These are phyloP conservation scores for Ornithorhynchus anatinus DNA, from an alignment of 2,113 vertebrate genomes.

Conservation along the genomic window DNA sequence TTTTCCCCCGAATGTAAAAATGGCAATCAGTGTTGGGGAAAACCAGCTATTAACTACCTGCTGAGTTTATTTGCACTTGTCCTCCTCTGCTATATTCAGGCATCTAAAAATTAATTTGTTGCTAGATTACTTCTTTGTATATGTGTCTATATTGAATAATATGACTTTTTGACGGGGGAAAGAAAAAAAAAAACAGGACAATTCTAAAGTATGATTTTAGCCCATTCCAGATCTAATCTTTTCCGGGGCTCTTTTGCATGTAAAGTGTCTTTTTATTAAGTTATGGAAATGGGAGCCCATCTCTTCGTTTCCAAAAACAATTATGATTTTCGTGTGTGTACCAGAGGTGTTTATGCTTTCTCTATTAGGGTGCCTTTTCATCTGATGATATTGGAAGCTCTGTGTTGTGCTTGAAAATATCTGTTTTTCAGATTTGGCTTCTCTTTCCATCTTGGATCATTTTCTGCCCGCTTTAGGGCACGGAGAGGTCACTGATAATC, in stretches of 20 bases:
- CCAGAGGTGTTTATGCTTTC: constrained; percentile 44
- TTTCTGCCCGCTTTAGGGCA: too few relatives aligned
- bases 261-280: constrained; percentile 64
- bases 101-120: constrained; percentile 61
- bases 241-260: constrained; percentile 57
- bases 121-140: constrained; percentile 54
- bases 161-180: constrained; percentile 35
- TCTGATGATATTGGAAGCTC: constrained; percentile 34
- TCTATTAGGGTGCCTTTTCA: constrained; percentile 44
- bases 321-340: constrained; percentile 55
- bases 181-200: neutral
- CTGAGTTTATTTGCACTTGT: constrained; percentile 51
- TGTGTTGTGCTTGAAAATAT: constrained; percentile 38
- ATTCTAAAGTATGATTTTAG: constrained; percentile 51
- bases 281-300: constrained; percentile 60
- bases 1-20: constrained; percentile 10
- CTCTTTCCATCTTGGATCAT: constrained; percentile 45
- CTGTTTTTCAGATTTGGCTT: constrained; percentile 37
- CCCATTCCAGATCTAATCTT: constrained; percentile 54
- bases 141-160: constrained; percentile 54
- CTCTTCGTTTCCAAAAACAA: constrained; percentile 53
- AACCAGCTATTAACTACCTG: constrained; percentile 52
- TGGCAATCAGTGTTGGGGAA: constrained; percentile 38
- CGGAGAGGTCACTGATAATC: neutral
- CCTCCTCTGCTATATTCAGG: constrained; percentile 41